Conservation (phyloP, 2,113 vertebrate species). For the Candoia aspera region DNA sequence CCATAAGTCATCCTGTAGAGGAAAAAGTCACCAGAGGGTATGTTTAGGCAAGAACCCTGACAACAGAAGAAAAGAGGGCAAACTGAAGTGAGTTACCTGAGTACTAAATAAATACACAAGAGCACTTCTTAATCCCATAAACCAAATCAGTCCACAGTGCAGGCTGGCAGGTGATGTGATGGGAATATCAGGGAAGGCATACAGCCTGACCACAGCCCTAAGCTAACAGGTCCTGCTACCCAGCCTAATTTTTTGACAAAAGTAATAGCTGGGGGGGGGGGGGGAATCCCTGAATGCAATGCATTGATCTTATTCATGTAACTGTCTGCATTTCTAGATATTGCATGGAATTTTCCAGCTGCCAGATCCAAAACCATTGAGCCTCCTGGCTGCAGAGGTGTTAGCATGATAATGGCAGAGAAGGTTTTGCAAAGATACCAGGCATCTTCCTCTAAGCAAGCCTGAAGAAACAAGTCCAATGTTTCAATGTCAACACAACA, state of each 20-base stretch:
- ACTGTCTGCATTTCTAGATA: background rate
- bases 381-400: background rate
- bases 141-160: background rate
- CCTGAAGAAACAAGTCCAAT: background rate
- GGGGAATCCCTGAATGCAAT: background rate
- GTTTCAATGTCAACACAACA: background rate
- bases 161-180: background rate
- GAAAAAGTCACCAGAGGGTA: background rate
- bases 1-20: too few relatives aligned
- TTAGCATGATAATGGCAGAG: background rate
- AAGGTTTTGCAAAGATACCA: background rate
- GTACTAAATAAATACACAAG: background rate
- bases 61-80: background rate
- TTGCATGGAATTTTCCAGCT: background rate
- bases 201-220: background rate
- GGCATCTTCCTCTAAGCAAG: background rate
- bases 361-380: background rate
- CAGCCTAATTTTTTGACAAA: background rate
- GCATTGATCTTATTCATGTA: background rate
- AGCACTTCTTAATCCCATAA: background rate
- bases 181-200: background rate
- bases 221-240: background rate
- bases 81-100: background rate
- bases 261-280: background rate
- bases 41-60: background rate